Base-by-base conservation (phyloP, 2,888 invertebrate species). In the Cosmopolites sordidus region DNA sequence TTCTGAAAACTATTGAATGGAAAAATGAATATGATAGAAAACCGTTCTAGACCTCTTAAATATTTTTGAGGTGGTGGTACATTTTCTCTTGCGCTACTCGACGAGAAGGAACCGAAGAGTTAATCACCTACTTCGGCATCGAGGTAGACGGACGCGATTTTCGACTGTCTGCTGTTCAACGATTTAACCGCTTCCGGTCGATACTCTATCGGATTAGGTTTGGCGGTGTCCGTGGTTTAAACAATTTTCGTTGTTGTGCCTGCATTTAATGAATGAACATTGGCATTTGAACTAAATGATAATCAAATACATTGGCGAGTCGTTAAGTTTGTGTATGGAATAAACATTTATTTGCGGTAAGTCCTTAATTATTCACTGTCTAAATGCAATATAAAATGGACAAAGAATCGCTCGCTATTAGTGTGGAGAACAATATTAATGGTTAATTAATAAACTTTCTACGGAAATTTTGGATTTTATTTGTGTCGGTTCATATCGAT, bases 61-160 rank as follows among this genome's bases (percentile, higher is more conserved):
- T n/a, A n/a, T n/a, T n/a, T n/a, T n/a, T n/a, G 48, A 22, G 37
- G 43, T 49, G 43, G 49, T 8, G 33, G 22, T 39, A n/a, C 18
- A 37, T 49, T 49, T 49, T 49, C 49, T 43, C 49, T 49, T 49
- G 29, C 39, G 39, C 27, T 43, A 37, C 30, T 51, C 42, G 29
- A 4, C 22, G 11, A 12, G 33, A 33, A 12, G 2, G n/a, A 12
- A 33, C n/a, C 33, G 33, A 42, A 17, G 40, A 47, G 51, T 51
- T 51, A 51, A 45, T 51, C 46, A 51, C 51, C 51, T 51, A 51
- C 51, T 47, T 51, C 16, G 37, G 42, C 46, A 51, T 51, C 51
- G 51, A 51, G 47, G 47, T 47, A 43, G 51, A 37, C 51, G 43
- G 51, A 12, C 33, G 45, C 46, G 33, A 40, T 42, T 18, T n/a